These are phyloP conservation scores for Steinernema scapterisci DNA, from an alignment of 2,888 invertebrate genomes.

Conservation along the genomic window DNA sequence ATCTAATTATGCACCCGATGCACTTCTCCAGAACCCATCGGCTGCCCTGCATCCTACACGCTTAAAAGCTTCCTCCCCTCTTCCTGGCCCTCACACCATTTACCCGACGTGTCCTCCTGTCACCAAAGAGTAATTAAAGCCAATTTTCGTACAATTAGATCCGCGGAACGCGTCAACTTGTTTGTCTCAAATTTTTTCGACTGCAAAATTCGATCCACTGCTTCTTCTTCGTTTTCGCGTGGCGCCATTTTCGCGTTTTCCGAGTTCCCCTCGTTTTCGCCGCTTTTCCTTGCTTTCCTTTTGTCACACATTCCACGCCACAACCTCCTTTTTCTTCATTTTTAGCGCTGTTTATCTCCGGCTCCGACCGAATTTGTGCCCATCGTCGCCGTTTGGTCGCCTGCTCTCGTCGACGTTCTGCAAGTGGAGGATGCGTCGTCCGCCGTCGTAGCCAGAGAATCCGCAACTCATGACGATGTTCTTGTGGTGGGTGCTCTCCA, in stretches of 20 bases:
- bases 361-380: not conserved
- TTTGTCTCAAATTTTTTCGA: not conserved
- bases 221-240: not conserved
- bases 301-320: no score
- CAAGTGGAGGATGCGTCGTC: slow-evolving; percentile 22
- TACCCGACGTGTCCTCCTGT: no score
- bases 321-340: not conserved
- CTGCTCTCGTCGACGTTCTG: not conserved
- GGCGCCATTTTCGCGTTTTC: no score
- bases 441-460: not conserved
- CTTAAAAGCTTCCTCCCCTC: no score
- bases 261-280: no score
- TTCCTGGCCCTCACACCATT: no score
- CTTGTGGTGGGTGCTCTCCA: slow-evolving; percentile 3
- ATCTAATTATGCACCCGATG: no score
- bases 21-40: no score
- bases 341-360: not conserved
- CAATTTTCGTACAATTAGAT: slow-evolving; percentile 16
- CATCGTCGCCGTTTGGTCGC: not conserved
- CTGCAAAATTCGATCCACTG: not conserved
- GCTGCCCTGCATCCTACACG: no score
- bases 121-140: not conserved
- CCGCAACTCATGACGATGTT: not conserved
- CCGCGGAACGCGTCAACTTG: slow-evolving; percentile 15
- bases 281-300: no score